Percentiles rank a stretch among this genome's conserved stretches.
phyloP scores from a whole-genome alignment of 2,797 vertebrate genomes.

The Coendou prehensilis region DNA sequence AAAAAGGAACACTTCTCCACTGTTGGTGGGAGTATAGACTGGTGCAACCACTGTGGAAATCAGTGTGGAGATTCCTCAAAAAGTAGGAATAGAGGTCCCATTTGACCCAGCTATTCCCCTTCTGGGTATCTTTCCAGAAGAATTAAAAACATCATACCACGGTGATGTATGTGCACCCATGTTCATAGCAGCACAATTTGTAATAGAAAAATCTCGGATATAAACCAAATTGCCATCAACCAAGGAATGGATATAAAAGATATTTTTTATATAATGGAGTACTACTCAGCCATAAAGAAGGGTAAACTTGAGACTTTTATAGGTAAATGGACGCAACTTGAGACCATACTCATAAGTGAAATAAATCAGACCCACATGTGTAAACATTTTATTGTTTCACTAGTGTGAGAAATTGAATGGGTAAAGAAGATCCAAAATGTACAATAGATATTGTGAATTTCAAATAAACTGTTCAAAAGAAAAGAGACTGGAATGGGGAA shows the following conservation, averaged over 20 bases:
- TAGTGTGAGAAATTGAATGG: background rate
- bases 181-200: background rate
- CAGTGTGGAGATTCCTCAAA: background rate
- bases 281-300: background rate
- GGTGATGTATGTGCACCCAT: background rate
- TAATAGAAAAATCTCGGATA: background rate
- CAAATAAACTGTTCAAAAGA: too few species aligned
- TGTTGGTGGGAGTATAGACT: background rate
- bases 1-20: background rate
- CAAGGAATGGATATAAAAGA: background rate
- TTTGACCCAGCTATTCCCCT: background rate
- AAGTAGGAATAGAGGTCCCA: background rate
- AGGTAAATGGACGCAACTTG: background rate
- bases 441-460: too few species aligned
- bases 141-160: background rate
- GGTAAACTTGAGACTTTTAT: background rate
- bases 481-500: too few species aligned
- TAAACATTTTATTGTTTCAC: background rate
- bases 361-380: background rate
- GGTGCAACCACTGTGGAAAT: background rate
- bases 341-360: background rate
- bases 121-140: background rate
- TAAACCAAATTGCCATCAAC: background rate
- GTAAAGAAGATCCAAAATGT: too few species aligned
- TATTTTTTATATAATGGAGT: background rate